These are phyloP conservation scores for Ernsta delagoae DNA, from an alignment of 2,888 invertebrate species.

Conservation along the genomic window DNA sequence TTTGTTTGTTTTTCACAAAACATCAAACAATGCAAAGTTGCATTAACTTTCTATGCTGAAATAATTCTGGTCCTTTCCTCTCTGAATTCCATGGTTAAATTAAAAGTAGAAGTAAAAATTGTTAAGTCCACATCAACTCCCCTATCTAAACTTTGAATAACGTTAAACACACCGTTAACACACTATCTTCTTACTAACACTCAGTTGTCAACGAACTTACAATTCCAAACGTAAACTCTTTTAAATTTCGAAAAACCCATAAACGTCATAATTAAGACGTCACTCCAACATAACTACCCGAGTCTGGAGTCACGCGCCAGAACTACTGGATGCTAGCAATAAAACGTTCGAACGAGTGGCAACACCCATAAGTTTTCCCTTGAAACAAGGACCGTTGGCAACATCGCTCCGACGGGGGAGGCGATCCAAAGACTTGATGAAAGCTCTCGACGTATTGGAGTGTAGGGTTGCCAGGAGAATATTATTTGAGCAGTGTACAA, in stretches of 20 bases:
- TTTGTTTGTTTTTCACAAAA: too few relatives aligned
- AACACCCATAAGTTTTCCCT: constrained; percentile 34
- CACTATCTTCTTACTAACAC: neutral
- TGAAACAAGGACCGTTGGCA: constrained; percentile 36
- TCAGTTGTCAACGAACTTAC: neutral
- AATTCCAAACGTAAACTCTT: neutral
- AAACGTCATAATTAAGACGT: constrained; percentile 32
- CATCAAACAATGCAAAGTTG: too few relatives aligned
- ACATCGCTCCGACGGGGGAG: constrained; percentile 25
- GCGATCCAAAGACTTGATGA: constrained; percentile 80
- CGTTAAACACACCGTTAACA: neutral
- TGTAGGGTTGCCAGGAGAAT: constrained; percentile 65
- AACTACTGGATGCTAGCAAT: constrained; percentile 31
- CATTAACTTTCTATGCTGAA: too few relatives aligned
- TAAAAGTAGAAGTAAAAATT: too few relatives aligned
- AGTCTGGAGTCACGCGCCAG: constrained; percentile 21
- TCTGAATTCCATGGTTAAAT: too few relatives aligned
- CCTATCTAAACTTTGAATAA: neutral
- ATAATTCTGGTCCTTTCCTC: too few relatives aligned
- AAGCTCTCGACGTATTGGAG: constrained; percentile 73
- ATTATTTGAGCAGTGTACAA: neutral
- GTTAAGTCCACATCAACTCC: too few relatives aligned
- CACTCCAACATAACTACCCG: constrained; percentile 13
- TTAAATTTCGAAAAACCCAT: constrained; percentile 35
- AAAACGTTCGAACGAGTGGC: constrained; percentile 30